Evolutionary conservation across 1,140 invertebrate species (phyloP).

Genomic region (Zaprionus africanus): DNA sequence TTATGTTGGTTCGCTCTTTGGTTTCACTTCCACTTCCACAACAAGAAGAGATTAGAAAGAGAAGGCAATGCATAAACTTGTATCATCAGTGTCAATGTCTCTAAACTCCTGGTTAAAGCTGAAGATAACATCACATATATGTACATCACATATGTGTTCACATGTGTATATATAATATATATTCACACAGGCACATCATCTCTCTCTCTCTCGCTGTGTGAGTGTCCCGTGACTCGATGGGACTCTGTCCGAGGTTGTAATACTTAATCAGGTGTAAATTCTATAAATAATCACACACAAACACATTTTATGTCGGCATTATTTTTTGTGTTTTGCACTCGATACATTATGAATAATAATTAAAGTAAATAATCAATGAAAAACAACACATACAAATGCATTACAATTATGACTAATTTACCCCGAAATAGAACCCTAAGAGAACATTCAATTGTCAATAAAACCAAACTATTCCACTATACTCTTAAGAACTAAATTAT

Average conservation of each 20-base stretch:
- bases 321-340: constrained; percentile 70
- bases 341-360: constrained; percentile 51
- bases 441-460: constrained; percentile 45
- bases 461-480: constrained; percentile 1
- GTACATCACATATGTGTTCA: background rate
- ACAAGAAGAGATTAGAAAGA: constrained; percentile 31
- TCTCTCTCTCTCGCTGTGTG: constrained; percentile 43
- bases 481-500: constrained; percentile 34
- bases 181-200: constrained; percentile 18
- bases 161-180: background rate
- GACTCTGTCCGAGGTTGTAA: constrained; percentile 29
- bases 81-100: constrained; percentile 40
- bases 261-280: constrained; percentile 28
- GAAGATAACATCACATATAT: background rate
- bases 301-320: constrained; percentile 65
- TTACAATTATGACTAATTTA: constrained; percentile 43
- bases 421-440: constrained; percentile 47
- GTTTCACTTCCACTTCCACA: constrained; percentile 29
- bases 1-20: constrained; percentile 16
- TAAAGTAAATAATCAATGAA: constrained; percentile 41
- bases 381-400: constrained; percentile 37
- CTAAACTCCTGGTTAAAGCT: constrained; percentile 22
- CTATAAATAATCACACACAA: constrained; percentile 68
- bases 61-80: constrained; percentile 19
- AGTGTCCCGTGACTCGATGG: constrained; percentile 37